Percentiles rank a stretch among this genome's conserved stretches.
Evolutionary conservation across 2,888 invertebrate genomes (phyloP).

Genomic region (Drosophila limbata): DNA sequence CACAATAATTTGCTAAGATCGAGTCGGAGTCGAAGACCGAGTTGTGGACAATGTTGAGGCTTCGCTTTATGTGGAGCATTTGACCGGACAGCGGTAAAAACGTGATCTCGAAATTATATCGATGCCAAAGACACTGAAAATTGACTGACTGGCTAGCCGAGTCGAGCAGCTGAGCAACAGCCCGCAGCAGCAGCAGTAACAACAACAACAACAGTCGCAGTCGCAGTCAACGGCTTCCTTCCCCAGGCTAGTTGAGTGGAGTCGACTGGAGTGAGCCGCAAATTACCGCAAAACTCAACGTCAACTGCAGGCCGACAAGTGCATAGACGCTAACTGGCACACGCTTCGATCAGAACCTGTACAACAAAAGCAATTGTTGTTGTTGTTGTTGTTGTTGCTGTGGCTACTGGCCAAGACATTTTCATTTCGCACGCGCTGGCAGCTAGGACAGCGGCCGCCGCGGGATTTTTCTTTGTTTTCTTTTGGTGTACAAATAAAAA

Average conservation of each 20-base stretch:
- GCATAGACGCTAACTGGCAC: constrained; percentile 77
- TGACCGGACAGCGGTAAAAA: constrained; percentile 76
- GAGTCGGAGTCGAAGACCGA: neutral
- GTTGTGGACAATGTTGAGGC: constrained; percentile 3
- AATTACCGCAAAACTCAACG: constrained; percentile 77
- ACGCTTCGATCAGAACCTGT: constrained; percentile 74
- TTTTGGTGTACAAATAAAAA: constrained; percentile 60
- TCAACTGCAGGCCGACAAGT: constrained; percentile 74
- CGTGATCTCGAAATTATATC: constrained; percentile 80
- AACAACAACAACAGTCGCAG: constrained; percentile 2
- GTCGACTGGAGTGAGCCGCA: constrained; percentile 47
- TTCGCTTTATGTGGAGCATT: constrained; percentile 68
- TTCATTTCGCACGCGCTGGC: constrained; percentile 76
- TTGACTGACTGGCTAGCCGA: constrained; percentile 37
- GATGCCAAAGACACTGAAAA: constrained; percentile 58
- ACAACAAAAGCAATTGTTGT: constrained; percentile 34
- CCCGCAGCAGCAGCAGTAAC: constrained; percentile 19
- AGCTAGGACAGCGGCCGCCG: constrained; percentile 48
- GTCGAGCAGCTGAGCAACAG: constrained; percentile 43
- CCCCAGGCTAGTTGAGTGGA: constrained; percentile 52
- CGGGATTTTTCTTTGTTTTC: constrained; percentile 37
- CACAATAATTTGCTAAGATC: constrained; percentile 36
- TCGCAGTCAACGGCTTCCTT: constrained; percentile 51
- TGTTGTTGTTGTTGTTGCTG: constrained; percentile 28
- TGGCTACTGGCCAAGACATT: constrained; percentile 75